Conservation (phyloP, 2,113 vertebrate genomes). For the Labeo rohita region DNA sequence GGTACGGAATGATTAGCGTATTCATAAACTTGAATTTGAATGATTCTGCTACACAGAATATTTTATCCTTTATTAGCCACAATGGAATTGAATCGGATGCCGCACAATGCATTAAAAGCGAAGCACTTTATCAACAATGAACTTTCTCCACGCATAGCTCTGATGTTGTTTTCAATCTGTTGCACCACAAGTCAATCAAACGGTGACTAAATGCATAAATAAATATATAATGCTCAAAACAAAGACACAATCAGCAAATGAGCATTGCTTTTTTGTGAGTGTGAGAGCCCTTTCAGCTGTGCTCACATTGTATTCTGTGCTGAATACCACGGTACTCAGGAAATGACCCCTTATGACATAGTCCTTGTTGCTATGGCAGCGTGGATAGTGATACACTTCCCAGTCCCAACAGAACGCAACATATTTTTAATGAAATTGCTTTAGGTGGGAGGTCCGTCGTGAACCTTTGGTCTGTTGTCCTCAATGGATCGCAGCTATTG, state of each 20-base stretch:
- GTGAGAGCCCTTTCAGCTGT: conserved; percentile 50
- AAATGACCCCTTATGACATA: conserved; percentile 59
- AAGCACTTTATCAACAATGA: not conserved
- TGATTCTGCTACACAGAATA: not conserved
- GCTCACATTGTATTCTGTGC: conserved; percentile 52
- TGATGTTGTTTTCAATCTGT: not conserved
- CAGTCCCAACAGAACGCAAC: conserved; percentile 37
- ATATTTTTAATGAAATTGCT: conserved; percentile 54
- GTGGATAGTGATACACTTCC: conserved; percentile 55
- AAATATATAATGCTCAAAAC: conserved; percentile 42
- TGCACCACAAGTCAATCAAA: conserved; percentile 3
- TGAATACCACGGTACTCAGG: conserved; percentile 57
- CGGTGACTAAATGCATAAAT: conserved; percentile 22
- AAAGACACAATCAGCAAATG: conserved; percentile 51
- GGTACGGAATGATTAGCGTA: not conserved
- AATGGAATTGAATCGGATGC: not conserved
- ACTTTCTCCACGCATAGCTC: not conserved
- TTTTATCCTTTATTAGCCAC: not conserved
- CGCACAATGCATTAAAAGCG: not conserved
- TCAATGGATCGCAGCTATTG: conserved; percentile 1
- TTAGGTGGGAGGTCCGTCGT: conserved; percentile 51
- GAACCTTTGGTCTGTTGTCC: conserved; percentile 44
- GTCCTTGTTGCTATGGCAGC: conserved; percentile 67
- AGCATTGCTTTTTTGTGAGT: conserved; percentile 45
- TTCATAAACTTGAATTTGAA: not conserved